phyloP scores from a whole-genome alignment of 2,113 vertebrate species.

The Rhagologus leucostigma region DNA sequence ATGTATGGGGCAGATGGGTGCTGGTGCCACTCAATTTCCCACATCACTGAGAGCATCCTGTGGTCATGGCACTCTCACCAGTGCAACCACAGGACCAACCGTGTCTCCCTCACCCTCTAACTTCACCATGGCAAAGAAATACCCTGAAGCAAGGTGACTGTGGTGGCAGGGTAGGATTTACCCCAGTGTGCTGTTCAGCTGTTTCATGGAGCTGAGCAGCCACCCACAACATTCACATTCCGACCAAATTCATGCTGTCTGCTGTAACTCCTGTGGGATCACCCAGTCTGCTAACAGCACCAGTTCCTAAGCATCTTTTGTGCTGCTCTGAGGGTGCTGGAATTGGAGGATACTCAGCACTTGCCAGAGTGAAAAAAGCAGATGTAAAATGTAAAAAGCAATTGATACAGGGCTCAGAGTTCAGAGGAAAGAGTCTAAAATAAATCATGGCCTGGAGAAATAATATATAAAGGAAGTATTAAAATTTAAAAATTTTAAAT shows the following conservation, averaged over 20 bases:
- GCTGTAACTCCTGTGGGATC: background rate
- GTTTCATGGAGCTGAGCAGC: background rate
- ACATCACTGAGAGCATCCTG: background rate
- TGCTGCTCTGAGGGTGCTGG: background rate
- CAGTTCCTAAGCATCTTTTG: background rate
- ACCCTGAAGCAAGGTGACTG: background rate
- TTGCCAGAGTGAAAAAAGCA: background rate
- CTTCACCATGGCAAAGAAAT: background rate
- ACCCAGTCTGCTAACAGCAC: background rate
- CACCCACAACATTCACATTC: background rate
- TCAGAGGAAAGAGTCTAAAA: background rate
- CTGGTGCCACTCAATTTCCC: background rate
- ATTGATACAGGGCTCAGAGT: background rate
- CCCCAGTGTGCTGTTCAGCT: background rate
- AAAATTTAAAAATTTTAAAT: background rate
- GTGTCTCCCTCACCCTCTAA: background rate
- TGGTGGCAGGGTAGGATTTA: background rate
- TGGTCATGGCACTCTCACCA: background rate
- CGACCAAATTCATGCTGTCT: background rate
- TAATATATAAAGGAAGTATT: background rate
- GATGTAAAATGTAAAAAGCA: background rate
- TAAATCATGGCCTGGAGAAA: background rate
- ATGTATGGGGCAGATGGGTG: background rate
- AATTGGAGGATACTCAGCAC: background rate
- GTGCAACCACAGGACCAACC: fast-evolving